These are phyloP conservation scores for Chydorus sphaericus DNA, from an alignment of 2,888 invertebrate genomes.

Conservation along the genomic window DNA sequence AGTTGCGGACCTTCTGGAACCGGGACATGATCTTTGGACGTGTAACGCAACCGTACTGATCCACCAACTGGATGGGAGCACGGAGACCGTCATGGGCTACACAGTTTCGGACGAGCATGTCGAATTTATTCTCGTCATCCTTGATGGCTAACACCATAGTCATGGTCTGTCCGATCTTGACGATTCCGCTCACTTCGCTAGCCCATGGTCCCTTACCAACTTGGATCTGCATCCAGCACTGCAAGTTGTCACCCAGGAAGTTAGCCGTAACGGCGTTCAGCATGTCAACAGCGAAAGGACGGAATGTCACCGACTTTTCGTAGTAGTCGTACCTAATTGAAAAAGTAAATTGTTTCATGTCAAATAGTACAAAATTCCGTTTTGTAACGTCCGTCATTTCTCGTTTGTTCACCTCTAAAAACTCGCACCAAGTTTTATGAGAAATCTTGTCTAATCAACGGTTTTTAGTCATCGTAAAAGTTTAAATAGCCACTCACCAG, in stretches of 20 bases:
- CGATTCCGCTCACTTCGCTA: conserved; percentile 88
- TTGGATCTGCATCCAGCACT: conserved; percentile 96
- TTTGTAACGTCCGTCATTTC: too few species aligned
- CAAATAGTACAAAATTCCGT: too few species aligned
- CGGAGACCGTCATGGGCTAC: conserved; percentile 89
- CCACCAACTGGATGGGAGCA: conserved; percentile 81
- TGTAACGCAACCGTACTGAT: conserved; percentile 84
- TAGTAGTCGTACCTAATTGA: conserved; percentile 63
- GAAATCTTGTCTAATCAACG: too few species aligned
- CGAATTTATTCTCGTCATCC: conserved; percentile 90
- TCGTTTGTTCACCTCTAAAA: too few species aligned
- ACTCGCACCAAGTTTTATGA: too few species aligned
- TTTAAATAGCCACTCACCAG: too few species aligned
- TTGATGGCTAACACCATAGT: conserved; percentile 92
- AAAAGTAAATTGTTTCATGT: background rate
- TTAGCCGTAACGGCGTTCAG: conserved; percentile 86
- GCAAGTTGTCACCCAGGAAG: conserved; percentile 85
- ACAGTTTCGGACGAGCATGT: conserved; percentile 86
- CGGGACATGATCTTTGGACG: conserved; percentile 82
- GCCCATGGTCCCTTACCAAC: conserved; percentile 94
- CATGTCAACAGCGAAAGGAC: conserved; percentile 92
- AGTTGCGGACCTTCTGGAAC: conserved; percentile 92
- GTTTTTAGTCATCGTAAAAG: too few species aligned
- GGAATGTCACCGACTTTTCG: conserved; percentile 84
- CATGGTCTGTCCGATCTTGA: conserved; percentile 92